Evolutionary conservation across 2,888 invertebrate species (phyloP), one percentile per base, ranked within the genome.

Genomic region (Andrena praecox): DNA sequence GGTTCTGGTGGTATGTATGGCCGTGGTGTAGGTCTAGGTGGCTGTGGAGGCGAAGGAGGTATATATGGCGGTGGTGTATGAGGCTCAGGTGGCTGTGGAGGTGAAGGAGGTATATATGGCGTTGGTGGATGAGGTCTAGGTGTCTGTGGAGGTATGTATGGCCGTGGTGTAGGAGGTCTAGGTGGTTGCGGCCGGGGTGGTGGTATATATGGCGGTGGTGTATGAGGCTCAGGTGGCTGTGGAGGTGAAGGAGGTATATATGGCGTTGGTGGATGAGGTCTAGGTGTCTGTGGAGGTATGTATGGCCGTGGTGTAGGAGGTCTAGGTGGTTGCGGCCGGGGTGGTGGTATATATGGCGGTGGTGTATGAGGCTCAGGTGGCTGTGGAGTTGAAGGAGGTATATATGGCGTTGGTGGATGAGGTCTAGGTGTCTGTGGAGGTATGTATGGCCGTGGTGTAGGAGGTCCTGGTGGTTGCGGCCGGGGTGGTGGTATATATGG

Each of bases 401-500:
- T 81, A 0, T n/a, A 50, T 8, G 60, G 60, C 0, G 73, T 60
- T 4, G 62, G 85, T 12, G 81, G 77, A 6, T 82, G 80, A 1
- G 85, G 81, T 42, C 64, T 56, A 27, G 78, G 33, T 33, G 33
- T 8, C 2, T 8, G 33, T 33, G 33, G 33, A 33, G 8, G 7
- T 77, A 31, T n/a, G 8, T 52, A 64, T 16, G 84, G 79, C 8
- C 80, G 78, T 0, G 42, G 87, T 1, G 86, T 0, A 4, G 92
- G 92, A 0, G 85, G 77, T 27, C 70, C 67, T 3, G 75, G 64
- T 20, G 77, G 29, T 6, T 94, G 95, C 12, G 94, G 91, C 86
- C 93, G 94, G 29, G 94, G 94, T 79, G 94, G 85, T 63, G 88
- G 85, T 59, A 83, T 75, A 29, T 77, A 80, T 0, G 89, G 85